Evolutionary conservation across 2,888 invertebrate species (phyloP), one percentile per base, ranked within the genome.

Genomic region (Elmis aenea): DNA sequence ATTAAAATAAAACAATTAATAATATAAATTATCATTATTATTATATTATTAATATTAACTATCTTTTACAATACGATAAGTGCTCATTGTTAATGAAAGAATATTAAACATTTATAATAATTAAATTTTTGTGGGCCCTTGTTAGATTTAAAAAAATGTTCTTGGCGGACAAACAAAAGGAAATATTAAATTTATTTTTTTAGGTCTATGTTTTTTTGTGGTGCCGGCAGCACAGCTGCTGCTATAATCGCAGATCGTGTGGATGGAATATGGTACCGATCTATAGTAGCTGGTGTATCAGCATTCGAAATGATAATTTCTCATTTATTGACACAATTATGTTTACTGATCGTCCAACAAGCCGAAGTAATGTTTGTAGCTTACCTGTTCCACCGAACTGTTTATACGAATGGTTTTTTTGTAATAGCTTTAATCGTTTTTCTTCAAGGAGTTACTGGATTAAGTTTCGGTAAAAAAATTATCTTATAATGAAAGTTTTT

Each of bases 181-280:
- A n/a, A n/a, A n/a, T n/a, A n/a, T n/a, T n/a, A n/a, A n/a, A n/a
- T n/a, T n/a, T n/a, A n/a, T 26, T 33, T 31, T 61, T 66, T 14
- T 66, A 91, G 90, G 13, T 80, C 89, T 54, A 76, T 85, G 16
- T 92, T 86, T 71, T 87, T 92, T 70, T 69, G 91, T 68, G 83
- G 90, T 0, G 81, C 88, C 0, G 77, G 88, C 21, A 77, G 90
- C 59, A 90, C 90, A 1, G 84, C 90, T 0, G 77, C 87, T 1
- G 79, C 87, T 11, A 82, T 90, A 59, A 83, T 90, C 43, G 73
- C 83, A 0, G 90, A 90, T 61, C 77, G 83, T 18, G 73, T 80
- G 52, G 87, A 88, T 61, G 89, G 93, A 3, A 79, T 92, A 43
- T 83, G 93, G 83, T 88, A 92, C 61, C 72, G 93, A 39, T 87